Evolutionary conservation across 2,797 vertebrate genomes (phyloP), one percentile per base, ranked within the genome.

Genomic region (Antennarius maculatus): DNA sequence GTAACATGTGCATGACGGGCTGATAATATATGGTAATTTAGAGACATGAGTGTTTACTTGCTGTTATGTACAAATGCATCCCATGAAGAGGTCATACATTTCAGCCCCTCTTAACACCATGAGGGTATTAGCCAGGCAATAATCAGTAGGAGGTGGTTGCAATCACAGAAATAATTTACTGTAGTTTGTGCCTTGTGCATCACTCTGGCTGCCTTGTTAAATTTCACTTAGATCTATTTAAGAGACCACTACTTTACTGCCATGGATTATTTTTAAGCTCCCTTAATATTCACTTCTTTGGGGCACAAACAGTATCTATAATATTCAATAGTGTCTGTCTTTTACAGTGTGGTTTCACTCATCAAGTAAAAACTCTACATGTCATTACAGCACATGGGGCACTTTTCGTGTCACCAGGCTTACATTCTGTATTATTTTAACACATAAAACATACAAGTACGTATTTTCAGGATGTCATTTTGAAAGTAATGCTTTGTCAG

Each of bases 1-100:
- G 53, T 50, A 43, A 41, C 51, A 42, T 37, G 39, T 66, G 61
- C 46, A 46, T 43, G 37, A 23, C 57, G 63, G 54, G 39, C 64
- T 76, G 81, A 83, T 80, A 84, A 81, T 49, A 27, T 45, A 71
- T 8, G n/a, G 59, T 16, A 17, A 66, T 62, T 80, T 64, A 57
- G 63, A 68, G 68, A 76, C 37, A 29, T 13, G 13, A 55, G 48
- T 79, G 77, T 82, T 82, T 76, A 73, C 83, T 54, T 54, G 62
- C 63, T 37, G 54, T 76, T 72, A 54, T 61, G 39, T 74, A 46
- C 47, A 71, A 66, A 67, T 58, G 69, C 46, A 39, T 27, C 54
- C 42, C 71, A 80, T 84, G 64, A 87, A 79, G 79, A 83, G 77
- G 62, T 63, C 46, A 66, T 77, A 53, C 41, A 55, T 59, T 68